phyloP scores from a whole-genome alignment of 1,140 invertebrate genomes.

The Bombus polaris region DNA sequence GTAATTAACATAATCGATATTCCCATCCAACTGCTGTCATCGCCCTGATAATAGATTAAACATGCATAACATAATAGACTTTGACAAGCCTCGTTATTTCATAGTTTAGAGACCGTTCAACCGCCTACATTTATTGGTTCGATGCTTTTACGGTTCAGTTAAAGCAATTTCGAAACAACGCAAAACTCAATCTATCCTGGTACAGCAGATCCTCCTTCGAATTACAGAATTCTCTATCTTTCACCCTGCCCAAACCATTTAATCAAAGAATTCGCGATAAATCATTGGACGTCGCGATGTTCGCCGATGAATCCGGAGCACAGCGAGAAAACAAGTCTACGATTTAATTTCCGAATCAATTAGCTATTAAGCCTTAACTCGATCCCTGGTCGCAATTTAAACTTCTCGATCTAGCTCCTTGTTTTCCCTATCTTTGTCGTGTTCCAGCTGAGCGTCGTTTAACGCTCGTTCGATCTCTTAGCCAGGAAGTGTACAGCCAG shows the following conservation, averaged over 20 bases:
- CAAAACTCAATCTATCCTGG: neutral
- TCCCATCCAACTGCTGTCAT: neutral
- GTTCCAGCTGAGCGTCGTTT: neutral
- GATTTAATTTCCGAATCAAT: slow-evolving; percentile 48
- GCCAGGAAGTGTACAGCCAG: neutral
- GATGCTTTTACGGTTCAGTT: neutral
- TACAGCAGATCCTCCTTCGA: no score
- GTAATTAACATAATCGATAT: slow-evolving; percentile 9
- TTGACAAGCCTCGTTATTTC: neutral
- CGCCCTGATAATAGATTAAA: neutral
- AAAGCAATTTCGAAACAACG: neutral
- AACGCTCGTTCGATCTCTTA: slow-evolving; percentile 32
- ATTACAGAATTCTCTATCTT: neutral
- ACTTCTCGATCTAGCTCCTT: slow-evolving; percentile 13
- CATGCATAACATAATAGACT: slow-evolving; percentile 5
- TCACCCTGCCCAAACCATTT: neutral
- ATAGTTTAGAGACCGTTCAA: neutral
- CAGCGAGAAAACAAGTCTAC: neutral
- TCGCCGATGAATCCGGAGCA: neutral
- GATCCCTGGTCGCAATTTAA: slow-evolving; percentile 45
- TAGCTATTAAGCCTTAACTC: slow-evolving; percentile 26
- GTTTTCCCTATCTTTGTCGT: slow-evolving; percentile 29
- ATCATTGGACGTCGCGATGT: no score
- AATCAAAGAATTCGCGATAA: neutral
- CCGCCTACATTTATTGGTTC: neutral